Evolutionary conservation across 2,888 invertebrate species (phyloP).

Genomic region (Pammene aurita): DNA sequence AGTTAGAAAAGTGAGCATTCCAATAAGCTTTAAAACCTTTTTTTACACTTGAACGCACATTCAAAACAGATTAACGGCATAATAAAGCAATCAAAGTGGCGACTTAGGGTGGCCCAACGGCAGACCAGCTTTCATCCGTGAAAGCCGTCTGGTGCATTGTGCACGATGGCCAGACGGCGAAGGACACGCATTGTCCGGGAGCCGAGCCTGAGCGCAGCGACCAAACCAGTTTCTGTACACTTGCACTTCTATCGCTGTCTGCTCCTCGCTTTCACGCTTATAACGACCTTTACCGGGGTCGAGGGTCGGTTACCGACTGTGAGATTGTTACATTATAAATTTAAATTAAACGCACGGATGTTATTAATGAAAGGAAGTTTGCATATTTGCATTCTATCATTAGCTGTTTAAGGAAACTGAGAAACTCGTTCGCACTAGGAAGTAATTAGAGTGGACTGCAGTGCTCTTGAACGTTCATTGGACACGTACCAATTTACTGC

Average conservation of each 20-base stretch:
- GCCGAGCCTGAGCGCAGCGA: conserved; percentile 46
- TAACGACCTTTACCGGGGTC: conserved; percentile 53
- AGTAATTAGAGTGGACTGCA: conserved; percentile 54
- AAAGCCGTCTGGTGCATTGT: conserved; percentile 44
- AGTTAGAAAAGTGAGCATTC: neutral
- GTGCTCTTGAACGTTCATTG: conserved; percentile 55
- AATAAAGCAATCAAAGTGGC: conserved; percentile 19
- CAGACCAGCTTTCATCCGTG: conserved; percentile 22
- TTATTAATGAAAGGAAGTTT: conserved; percentile 22
- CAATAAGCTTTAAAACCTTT: neutral
- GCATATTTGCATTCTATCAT: conserved; percentile 31
- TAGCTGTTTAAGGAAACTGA: conserved; percentile 41
- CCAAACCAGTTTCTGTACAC: conserved; percentile 71
- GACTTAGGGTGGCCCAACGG: conserved; percentile 19
- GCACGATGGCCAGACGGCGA: conserved; percentile 68
- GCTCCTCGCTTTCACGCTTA: conserved; percentile 59
- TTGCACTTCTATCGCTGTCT: conserved; percentile 66
- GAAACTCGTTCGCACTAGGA: conserved; percentile 50
- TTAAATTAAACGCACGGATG: conserved; percentile 44
- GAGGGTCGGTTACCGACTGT: conserved; percentile 47
- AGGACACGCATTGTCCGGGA: conserved; percentile 66
- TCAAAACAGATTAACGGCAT: conserved; percentile 6
- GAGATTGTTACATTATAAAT: conserved; percentile 46
- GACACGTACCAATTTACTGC: conserved; percentile 56
- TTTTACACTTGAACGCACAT: conserved; percentile 5